These are phyloP conservation scores for Siniperca chuatsi DNA, from an alignment of 2,113 vertebrate genomes.

Conservation along the genomic window DNA sequence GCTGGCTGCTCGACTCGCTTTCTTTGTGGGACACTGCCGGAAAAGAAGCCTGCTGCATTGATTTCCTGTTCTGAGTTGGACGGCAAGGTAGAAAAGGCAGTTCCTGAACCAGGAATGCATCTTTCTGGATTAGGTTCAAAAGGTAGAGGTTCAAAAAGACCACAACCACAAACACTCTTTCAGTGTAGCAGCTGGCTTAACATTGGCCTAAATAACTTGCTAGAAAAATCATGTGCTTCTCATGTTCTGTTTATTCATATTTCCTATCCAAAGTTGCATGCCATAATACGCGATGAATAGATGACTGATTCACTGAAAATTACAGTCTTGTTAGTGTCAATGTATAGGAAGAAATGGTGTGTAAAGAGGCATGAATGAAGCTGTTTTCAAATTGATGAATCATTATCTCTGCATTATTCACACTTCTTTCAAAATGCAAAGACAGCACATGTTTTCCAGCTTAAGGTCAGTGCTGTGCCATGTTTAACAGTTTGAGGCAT, in stretches of 20 bases:
- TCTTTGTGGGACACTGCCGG: not conserved
- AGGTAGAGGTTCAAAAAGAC: not conserved
- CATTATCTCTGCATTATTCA: conserved; percentile 9
- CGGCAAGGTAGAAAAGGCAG: not conserved
- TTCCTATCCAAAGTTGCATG: not conserved
- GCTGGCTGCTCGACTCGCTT: not conserved
- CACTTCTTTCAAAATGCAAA: not conserved
- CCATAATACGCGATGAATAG: not conserved
- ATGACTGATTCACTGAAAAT: not conserved
- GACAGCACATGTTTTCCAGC: not conserved
- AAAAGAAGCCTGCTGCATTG: not conserved
- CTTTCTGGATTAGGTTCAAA: not conserved
- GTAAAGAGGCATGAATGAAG: not conserved
- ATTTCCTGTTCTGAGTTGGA: conserved; percentile 9
- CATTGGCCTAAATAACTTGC: not conserved
- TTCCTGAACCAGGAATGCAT: not conserved
- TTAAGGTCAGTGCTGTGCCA: conserved; percentile 5
- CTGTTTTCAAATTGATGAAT: not conserved
- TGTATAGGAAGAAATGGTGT: not conserved
- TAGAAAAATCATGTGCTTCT: not conserved
- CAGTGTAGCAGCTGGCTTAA: not conserved
- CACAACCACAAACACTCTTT: not conserved
- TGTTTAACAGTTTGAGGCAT: conserved; percentile 1
- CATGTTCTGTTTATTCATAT: not conserved
- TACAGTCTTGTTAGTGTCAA: not conserved